Conservation (phyloP, 2,113 vertebrate genomes). For the Leuciscus idus region DNA sequence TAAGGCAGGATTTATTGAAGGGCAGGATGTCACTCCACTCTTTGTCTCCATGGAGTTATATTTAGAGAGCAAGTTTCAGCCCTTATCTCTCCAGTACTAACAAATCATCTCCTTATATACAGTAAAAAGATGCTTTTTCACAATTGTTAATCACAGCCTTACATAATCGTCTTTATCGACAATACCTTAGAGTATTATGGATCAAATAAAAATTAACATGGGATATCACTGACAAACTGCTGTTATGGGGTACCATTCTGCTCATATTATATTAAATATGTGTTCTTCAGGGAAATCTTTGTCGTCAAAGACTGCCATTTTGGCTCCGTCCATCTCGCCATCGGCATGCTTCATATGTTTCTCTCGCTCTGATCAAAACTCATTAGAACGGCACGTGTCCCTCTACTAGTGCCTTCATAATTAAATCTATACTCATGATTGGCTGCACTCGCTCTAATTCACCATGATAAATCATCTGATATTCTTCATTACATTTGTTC, state of each 20-base stretch:
- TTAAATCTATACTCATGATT: constrained; percentile 22
- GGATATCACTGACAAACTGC: not conserved
- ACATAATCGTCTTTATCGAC: not conserved
- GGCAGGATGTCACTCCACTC: constrained; percentile 13
- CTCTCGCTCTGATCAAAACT: constrained; percentile 30
- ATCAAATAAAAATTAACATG: not conserved
- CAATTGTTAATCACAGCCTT: not conserved
- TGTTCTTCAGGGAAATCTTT: constrained; percentile 21
- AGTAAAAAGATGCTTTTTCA: not conserved
- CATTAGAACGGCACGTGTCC: constrained; percentile 28
- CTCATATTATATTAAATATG: constrained; percentile 11
- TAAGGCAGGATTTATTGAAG: constrained; percentile 34
- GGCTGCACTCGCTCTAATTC: constrained; percentile 6
- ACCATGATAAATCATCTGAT: not conserved
- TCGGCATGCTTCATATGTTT: constrained; percentile 33
- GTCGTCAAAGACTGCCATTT: constrained; percentile 17
- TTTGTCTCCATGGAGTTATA: not conserved
- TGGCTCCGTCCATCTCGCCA: constrained; percentile 23
- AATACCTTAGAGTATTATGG: not conserved
- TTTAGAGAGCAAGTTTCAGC: constrained; percentile 18
- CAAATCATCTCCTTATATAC: not conserved
- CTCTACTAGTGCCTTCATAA: constrained; percentile 31
- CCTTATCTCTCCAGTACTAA: not conserved
- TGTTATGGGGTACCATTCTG: constrained; percentile 1
- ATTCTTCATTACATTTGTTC: constrained; percentile 15